Percentiles rank a stretch among this genome's conserved stretches.
These are phyloP conservation scores for Tineola bisselliella DNA, from an alignment of 2,888 invertebrate species.

Conservation along the genomic window DNA sequence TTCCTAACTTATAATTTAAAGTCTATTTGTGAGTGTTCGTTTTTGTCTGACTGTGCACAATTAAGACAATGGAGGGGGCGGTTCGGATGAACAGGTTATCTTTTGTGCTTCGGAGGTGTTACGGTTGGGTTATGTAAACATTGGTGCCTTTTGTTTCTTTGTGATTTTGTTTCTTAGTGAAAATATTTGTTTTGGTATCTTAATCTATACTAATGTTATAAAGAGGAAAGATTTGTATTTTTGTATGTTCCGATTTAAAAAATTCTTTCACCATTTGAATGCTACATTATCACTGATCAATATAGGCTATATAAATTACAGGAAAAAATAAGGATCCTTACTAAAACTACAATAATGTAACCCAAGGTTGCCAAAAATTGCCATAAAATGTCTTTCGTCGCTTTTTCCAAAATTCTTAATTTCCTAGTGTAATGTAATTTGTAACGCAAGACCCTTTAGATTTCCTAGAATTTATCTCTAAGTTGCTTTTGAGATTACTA, in stretches of 20 bases:
- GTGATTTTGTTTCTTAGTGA: background rate
- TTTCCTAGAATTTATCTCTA: background rate
- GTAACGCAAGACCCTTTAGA: background rate
- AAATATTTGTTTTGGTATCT: background rate
- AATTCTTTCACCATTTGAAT: too few species aligned
- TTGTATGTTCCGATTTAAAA: too few species aligned
- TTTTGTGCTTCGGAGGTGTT: background rate
- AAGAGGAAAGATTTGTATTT: too few species aligned
- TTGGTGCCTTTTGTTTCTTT: constrained; percentile 4
- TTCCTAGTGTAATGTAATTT: too few species aligned
- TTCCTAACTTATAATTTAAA: constrained; percentile 29
- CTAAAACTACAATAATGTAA: too few species aligned
- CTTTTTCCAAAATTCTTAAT: too few species aligned
- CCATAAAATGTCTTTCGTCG: too few species aligned
- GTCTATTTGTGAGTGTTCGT: background rate
- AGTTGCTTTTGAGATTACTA: background rate
- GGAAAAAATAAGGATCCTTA: too few species aligned
- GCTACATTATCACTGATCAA: too few species aligned
- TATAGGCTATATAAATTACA: too few species aligned
- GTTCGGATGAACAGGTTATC: constrained; percentile 1
- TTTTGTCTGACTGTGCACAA: constrained; percentile 12
- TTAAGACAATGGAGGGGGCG: constrained; percentile 12
- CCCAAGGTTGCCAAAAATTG: too few species aligned
- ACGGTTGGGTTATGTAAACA: constrained; percentile 1
- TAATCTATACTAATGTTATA: background rate